Conservation (phyloP, 2,888 invertebrate genomes). For the Plutella xylostella region DNA sequence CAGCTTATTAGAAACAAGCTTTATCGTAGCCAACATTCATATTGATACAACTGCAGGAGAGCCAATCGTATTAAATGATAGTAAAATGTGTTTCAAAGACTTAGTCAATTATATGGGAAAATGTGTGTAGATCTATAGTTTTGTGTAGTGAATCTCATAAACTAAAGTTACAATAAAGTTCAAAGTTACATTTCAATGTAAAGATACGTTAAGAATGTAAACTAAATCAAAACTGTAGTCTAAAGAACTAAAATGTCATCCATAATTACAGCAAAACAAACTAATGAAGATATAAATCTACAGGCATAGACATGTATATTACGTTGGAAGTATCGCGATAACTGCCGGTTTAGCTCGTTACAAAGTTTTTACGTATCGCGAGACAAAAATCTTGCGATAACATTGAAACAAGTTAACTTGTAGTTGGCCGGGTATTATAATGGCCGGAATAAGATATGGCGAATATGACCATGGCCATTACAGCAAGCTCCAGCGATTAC, state of each 20-base stretch:
- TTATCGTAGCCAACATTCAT: conserved; percentile 13
- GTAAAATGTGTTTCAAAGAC: too few relatives aligned
- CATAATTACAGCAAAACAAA: conserved; percentile 28
- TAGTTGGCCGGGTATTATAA: conserved; percentile 47
- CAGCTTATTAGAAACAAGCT: conserved; percentile 24
- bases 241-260: too few relatives aligned
- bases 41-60: background rate
- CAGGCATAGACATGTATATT: conserved; percentile 5
- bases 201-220: too few relatives aligned
- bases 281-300: conserved; percentile 14
- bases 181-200: too few relatives aligned
- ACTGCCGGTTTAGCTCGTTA: conserved; percentile 1
- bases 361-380: conserved; percentile 36
- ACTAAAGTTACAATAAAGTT: too few relatives aligned
- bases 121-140: too few relatives aligned
- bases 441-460: conserved; percentile 32
- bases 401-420: conserved; percentile 62
- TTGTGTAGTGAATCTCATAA: too few relatives aligned
- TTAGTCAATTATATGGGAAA: too few relatives aligned
- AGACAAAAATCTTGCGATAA: conserved; percentile 59
- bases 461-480: too few relatives aligned
- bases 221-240: too few relatives aligned
- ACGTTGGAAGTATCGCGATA: background rate
- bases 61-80: too few relatives aligned
- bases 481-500: too few relatives aligned